Conservation (phyloP, 2,888 invertebrate genomes). For the Oscheius sp. region DNA sequence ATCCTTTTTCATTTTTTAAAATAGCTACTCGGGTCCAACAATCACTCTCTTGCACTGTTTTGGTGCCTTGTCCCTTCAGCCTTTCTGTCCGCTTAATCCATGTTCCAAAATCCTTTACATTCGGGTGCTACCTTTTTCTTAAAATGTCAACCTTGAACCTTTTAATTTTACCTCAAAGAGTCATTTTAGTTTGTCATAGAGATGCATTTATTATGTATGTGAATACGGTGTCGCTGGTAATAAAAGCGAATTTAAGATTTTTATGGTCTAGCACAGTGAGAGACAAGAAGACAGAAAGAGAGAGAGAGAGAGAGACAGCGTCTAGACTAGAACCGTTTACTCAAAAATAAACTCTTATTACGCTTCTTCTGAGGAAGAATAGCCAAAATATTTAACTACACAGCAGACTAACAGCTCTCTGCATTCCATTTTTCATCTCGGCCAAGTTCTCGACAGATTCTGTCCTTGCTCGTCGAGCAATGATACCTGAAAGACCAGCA, state of each 20-base stretch:
- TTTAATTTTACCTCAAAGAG: constrained; percentile 28
- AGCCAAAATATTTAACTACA: constrained; percentile 12
- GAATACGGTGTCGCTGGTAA: constrained; percentile 20
- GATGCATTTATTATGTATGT: constrained; percentile 17
- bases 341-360: too few relatives aligned
- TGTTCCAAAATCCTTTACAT: constrained; percentile 3
- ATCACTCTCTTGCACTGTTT: constrained; percentile 12
- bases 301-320: background rate
- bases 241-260: constrained; percentile 1
- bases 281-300: constrained; percentile 2
- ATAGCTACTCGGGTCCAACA: constrained; percentile 3
- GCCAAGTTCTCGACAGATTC: constrained; percentile 36
- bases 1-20: constrained; percentile 3
- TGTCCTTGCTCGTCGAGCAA: constrained; percentile 26
- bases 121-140: constrained; percentile 18
- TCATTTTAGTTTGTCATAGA: constrained; percentile 23
- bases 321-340: background rate
- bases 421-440: constrained; percentile 36
- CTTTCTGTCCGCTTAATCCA: constrained; percentile 12
- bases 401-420: constrained; percentile 29
- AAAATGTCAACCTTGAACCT: background rate
- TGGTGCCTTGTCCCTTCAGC: constrained; percentile 8
- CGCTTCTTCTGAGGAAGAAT: constrained; percentile 14
- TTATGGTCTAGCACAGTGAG: background rate
- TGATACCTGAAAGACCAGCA: constrained; percentile 25